A percentile compares a stretch with the other conserved stretches of the same genome.
phyloP scores from a whole-genome alignment of 2,888 invertebrate species.

The Gymnosoma rotundatum region DNA sequence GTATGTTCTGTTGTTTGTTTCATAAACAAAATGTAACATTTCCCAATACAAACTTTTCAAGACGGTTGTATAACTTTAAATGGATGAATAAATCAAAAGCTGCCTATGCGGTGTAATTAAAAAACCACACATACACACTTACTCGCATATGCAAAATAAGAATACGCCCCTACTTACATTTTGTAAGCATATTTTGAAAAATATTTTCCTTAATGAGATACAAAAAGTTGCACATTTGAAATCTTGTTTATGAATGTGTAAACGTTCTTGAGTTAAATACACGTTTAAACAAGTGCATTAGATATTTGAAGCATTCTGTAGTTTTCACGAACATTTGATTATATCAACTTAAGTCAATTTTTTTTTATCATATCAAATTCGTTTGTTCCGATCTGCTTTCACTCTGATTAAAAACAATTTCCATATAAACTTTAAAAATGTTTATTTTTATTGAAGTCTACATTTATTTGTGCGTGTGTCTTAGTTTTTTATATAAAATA shows the following conservation, averaged over 20 bases:
- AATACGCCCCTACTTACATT: background rate
- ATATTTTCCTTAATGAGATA: background rate
- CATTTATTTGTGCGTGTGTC: too few relatives aligned
- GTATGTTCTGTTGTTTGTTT: slow-evolving; percentile 7
- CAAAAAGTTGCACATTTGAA: background rate
- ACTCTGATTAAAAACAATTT: too few relatives aligned
- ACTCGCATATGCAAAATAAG: background rate
- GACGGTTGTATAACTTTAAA: slow-evolving; percentile 73
- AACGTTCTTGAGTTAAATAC: background rate
- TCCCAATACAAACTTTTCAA: slow-evolving; percentile 18
- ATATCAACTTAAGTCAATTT: too few relatives aligned
- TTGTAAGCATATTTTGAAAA: background rate
- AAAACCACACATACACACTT: too few relatives aligned
- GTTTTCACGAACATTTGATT: too few relatives aligned
- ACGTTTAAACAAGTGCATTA: too few relatives aligned
- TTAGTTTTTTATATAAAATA: too few relatives aligned
- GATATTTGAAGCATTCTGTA: too few relatives aligned
- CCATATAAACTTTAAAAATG: too few relatives aligned
- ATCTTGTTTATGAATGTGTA: background rate
- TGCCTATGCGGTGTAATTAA: slow-evolving; percentile 73
- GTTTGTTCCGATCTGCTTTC: too few relatives aligned
- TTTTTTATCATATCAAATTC: too few relatives aligned
- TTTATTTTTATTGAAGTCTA: too few relatives aligned
- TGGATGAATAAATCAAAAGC: slow-evolving; percentile 78
- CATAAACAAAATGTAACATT: slow-evolving; percentile 14